Conservation (phyloP, 2,113 vertebrate species). For the Hippoglossus stenolepis region DNA sequence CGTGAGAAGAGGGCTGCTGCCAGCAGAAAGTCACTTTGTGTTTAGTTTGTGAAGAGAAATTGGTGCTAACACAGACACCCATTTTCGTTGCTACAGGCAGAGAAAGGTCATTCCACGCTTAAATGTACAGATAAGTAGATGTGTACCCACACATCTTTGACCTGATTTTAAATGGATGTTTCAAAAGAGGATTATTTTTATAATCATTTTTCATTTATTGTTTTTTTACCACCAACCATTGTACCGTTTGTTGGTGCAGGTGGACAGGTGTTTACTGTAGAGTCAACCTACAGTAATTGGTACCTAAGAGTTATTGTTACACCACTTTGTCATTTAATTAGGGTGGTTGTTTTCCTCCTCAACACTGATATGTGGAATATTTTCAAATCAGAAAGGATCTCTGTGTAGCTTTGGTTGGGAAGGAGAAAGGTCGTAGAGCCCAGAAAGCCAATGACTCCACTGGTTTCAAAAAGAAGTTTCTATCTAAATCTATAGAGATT, state of each 20-base stretch:
- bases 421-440: background rate
- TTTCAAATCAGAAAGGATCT: too few species aligned
- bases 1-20: slow-evolving; percentile 6
- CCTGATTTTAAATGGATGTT: too few species aligned
- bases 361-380: too few species aligned
- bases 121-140: slow-evolving; percentile 1
- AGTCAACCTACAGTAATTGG: background rate
- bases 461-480: too few species aligned
- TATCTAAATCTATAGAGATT: too few species aligned
- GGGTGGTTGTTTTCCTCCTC: background rate
- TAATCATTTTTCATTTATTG: background rate
- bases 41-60: slow-evolving; percentile 25
- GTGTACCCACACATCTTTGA: background rate
- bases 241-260: background rate
- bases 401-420: background rate
- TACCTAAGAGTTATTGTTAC: too few species aligned
- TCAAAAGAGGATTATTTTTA: background rate
- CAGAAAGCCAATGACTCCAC: too few species aligned
- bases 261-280: background rate
- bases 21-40: slow-evolving; percentile 27
- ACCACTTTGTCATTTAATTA: background rate
- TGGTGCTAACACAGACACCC: background rate
- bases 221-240: too few species aligned
- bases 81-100: slow-evolving; percentile 15
- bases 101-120: background rate